Evolutionary conservation across 2,113 vertebrate species (phyloP).

Genomic region (Pelodiscus sinensis): DNA sequence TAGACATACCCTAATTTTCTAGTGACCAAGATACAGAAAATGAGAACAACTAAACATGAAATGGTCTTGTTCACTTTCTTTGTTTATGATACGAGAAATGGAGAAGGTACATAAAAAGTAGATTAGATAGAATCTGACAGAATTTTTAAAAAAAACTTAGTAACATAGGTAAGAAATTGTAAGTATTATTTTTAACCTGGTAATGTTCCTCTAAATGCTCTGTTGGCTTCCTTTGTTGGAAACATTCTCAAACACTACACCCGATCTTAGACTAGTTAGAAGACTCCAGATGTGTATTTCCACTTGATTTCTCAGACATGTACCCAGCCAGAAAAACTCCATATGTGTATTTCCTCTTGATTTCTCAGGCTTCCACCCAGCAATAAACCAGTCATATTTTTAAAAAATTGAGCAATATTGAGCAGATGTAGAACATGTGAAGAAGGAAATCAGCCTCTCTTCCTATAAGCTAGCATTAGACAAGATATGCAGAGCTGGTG

Average conservation of each 20-base stretch:
- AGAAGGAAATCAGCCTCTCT: neutral
- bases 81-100: neutral
- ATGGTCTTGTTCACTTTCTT: fast-evolving
- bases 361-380: neutral
- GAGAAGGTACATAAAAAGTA: neutral
- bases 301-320: neutral
- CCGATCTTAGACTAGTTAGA: neutral
- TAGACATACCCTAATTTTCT: neutral
- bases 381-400: neutral
- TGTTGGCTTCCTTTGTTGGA: neutral
- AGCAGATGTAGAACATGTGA: neutral
- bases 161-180: neutral
- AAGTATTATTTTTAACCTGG: neutral
- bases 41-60: neutral
- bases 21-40: neutral
- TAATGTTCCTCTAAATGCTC: neutral
- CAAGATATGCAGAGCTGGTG: neutral
- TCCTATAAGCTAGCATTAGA: neutral
- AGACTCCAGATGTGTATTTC: constrained; percentile 7
- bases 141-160: neutral
- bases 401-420: neutral
- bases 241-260: neutral
- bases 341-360: constrained; percentile 7
- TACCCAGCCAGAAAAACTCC: neutral
- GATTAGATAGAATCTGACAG: neutral